phyloP scores from a whole-genome alignment of 2,797 vertebrate genomes.

The Fistularia tabacaria region DNA sequence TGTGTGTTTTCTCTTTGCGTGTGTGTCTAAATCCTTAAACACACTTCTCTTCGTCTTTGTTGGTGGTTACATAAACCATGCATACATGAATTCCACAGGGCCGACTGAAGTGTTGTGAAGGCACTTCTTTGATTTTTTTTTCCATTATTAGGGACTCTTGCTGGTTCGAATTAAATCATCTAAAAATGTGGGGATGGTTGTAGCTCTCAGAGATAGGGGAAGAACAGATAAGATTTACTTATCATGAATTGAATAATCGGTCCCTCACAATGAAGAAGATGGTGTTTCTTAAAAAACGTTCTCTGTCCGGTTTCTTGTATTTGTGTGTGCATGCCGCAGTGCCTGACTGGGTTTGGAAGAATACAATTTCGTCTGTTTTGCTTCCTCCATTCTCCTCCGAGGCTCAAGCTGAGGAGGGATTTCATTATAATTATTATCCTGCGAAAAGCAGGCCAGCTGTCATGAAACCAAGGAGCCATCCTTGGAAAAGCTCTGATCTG shows the following conservation, averaged over 20 bases:
- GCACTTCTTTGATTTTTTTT: conserved; percentile 30
- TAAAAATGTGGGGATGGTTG: no score
- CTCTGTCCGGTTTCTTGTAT: no score
- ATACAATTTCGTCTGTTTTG: no score
- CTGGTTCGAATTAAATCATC: no score
- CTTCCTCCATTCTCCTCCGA: conserved; percentile 1
- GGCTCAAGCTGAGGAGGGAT: conserved; percentile 17
- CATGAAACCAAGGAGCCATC: conserved; percentile 11
- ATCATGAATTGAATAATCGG: no score
- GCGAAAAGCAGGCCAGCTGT: conserved; percentile 47
- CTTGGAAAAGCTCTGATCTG: conserved; percentile 25
- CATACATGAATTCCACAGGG: conserved; percentile 58
- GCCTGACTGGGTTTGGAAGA: no score
- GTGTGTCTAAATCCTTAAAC: conserved; percentile 7
- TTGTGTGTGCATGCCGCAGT: no score
- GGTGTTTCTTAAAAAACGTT: no score
- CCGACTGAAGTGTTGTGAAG: conserved; percentile 55
- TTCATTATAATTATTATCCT: conserved; percentile 27
- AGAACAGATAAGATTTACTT: no score
- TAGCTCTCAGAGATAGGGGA: no score
- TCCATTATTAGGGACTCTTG: no score
- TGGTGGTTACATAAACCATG: conserved; percentile 66
- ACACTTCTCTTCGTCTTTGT: conserved; percentile 21
- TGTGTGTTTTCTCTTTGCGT: neutral
- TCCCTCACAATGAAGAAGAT: no score